Conservation (phyloP, 37 sponge, comb jelly and placozoan species). For the Oscarella lobularis region DNA sequence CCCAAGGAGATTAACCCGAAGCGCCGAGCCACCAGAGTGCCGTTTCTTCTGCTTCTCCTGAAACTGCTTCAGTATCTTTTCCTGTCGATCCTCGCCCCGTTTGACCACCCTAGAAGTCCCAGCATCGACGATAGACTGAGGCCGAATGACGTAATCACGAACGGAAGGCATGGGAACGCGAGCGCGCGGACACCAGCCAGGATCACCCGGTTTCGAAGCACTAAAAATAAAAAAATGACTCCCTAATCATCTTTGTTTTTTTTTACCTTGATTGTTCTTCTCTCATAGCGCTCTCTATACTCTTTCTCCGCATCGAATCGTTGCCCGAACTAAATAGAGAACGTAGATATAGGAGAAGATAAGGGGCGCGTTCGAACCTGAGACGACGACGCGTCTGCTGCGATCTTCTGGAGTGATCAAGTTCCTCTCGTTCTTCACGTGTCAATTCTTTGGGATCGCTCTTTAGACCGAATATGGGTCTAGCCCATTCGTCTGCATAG, state of each 20-base stretch:
- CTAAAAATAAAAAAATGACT: no score
- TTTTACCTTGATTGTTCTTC: slow-evolving; percentile 11
- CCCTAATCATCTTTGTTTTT: no score
- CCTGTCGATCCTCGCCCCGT: no score
- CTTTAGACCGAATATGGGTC: slow-evolving; percentile 93
- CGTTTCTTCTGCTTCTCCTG: no score
- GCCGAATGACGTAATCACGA: slow-evolving; percentile 86
- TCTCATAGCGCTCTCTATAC: slow-evolving; percentile 7
- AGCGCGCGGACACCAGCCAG: slow-evolving; percentile 85
- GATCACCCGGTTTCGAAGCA: slow-evolving; percentile 77
- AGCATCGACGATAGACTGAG: slow-evolving; percentile 68
- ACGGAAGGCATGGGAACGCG: slow-evolving; percentile 91
- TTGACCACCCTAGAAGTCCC: no score
- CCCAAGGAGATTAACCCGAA: no score
- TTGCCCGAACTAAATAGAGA: not conserved
- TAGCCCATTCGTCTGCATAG: slow-evolving; percentile 80
- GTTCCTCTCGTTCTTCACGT: slow-evolving; percentile 82
- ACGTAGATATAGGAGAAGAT: no score
- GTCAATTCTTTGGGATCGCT: slow-evolving; percentile 68
- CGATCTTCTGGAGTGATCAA: slow-evolving; percentile 58
- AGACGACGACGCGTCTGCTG: slow-evolving; percentile 6
- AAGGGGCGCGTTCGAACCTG: no score
- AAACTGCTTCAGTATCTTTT: slow-evolving; percentile 15
- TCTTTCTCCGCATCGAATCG: slow-evolving; percentile 14
- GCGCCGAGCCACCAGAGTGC: no score